phyloP scores from a whole-genome alignment of 1,140 invertebrate genomes.

The Drosophila chauvacae region DNA sequence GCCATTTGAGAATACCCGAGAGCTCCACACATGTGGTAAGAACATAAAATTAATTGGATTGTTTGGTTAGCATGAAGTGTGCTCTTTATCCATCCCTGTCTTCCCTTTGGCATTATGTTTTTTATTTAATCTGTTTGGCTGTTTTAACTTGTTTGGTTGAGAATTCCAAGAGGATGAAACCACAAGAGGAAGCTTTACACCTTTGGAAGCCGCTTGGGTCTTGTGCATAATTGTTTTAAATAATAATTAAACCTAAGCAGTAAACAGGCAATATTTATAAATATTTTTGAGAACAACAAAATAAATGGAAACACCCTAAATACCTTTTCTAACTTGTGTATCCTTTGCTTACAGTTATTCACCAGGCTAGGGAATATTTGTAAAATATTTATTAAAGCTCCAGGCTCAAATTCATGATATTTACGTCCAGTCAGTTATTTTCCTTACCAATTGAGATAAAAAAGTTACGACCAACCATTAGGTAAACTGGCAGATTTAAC shows the following conservation, averaged over 20 bases:
- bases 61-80: slow-evolving; percentile 8
- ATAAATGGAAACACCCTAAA: not conserved
- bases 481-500: slow-evolving; percentile 4
- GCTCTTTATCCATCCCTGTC: not conserved
- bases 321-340: no score
- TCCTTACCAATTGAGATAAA: slow-evolving; percentile 3
- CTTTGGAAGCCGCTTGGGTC: not conserved
- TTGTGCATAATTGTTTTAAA: not conserved
- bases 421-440: not conserved
- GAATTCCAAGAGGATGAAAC: not conserved
- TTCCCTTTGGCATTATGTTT: not conserved
- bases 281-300: not conserved
- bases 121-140: slow-evolving; percentile 8
- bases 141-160: not conserved
- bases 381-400: not conserved
- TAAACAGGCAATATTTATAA: not conserved
- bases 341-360: not conserved
- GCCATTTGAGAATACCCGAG: slow-evolving; percentile 14
- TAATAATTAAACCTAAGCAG: not conserved
- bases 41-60: slow-evolving; percentile 37
- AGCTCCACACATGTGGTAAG: slow-evolving; percentile 4
- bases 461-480: slow-evolving; percentile 1
- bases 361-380: not conserved
- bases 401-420: no score
- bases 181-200: not conserved